These are phyloP conservation scores for Zeuzera pyrina DNA, from an alignment of 2,888 invertebrate genomes.

Conservation along the genomic window DNA sequence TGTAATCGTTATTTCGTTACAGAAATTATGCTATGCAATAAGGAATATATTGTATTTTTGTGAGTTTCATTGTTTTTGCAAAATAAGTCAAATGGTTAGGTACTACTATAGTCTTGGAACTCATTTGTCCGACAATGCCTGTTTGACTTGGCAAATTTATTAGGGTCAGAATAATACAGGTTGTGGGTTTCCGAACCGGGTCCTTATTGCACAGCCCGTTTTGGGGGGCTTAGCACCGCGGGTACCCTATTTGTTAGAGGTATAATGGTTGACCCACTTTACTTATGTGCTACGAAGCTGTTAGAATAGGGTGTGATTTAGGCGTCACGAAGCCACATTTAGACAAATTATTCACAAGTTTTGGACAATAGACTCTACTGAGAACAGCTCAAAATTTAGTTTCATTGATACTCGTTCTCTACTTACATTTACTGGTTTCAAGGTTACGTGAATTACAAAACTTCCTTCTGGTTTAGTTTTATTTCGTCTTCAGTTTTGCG, in stretches of 20 bases:
- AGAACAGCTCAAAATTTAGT: not conserved
- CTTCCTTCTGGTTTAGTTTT: slow-evolving; percentile 16
- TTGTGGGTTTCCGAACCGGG: slow-evolving; percentile 59
- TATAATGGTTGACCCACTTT: slow-evolving; percentile 68
- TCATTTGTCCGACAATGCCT: slow-evolving; percentile 63
- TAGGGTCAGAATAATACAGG: slow-evolving; percentile 70
- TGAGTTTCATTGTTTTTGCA: too few species aligned
- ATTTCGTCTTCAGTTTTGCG: slow-evolving; percentile 35
- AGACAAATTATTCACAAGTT: slow-evolving; percentile 33
- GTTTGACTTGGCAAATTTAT: slow-evolving; percentile 68
- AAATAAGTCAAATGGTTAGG: too few species aligned
- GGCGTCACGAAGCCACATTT: slow-evolving; percentile 28
- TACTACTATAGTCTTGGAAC: slow-evolving; percentile 31
- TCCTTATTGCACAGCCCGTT: slow-evolving; percentile 63
- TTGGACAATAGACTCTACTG: slow-evolving; percentile 25
- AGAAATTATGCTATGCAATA: too few species aligned
- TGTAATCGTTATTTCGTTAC: too few species aligned
- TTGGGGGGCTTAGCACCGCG: slow-evolving; percentile 33
- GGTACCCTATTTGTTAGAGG: slow-evolving; percentile 63
- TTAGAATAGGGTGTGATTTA: slow-evolving; percentile 53
- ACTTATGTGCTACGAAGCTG: slow-evolving; percentile 45
- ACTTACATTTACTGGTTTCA: not conserved
- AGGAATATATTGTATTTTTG: too few species aligned
- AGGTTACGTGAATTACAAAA: not conserved
- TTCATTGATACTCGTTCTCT: too few species aligned